Percentiles rank a stretch among this genome's conserved stretches.
Conservation (phyloP, 2,113 vertebrate genomes). For the Ciconia boyciana region DNA sequence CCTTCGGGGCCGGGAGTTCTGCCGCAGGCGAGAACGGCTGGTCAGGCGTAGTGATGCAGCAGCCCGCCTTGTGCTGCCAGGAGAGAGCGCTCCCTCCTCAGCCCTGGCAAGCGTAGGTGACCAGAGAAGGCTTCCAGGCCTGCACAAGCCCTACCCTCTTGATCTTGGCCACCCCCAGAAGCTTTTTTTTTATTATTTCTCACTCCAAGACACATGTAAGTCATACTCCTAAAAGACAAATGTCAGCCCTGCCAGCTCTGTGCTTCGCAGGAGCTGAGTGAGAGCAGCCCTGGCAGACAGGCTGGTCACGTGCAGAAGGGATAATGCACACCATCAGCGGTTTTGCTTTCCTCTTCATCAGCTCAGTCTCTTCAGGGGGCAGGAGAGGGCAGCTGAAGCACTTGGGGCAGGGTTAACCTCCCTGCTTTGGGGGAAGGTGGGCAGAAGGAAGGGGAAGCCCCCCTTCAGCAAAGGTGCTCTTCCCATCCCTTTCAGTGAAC, state of each 20-base stretch:
- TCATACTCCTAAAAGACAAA: not conserved
- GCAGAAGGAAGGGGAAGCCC: too few relatives aligned
- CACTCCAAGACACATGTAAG: too few relatives aligned
- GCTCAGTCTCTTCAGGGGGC: not conserved
- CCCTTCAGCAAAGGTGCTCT: too few relatives aligned
- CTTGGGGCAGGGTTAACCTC: too few relatives aligned
- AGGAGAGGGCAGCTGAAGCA: not conserved
- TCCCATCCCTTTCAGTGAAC: too few relatives aligned
- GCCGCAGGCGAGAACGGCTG: not conserved
- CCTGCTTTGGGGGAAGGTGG: not conserved
- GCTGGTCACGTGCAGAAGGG: too few relatives aligned
- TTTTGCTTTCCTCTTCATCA: not conserved
- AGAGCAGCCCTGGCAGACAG: not conserved
- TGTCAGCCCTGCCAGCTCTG: too few relatives aligned
- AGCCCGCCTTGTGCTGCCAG: not conserved
- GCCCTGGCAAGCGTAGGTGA: not conserved
- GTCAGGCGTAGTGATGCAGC: not conserved
- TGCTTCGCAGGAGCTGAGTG: not conserved
- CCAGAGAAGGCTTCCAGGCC: not conserved
- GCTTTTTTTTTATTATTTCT: not conserved
- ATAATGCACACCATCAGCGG: too few relatives aligned
- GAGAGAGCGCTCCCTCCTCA: not conserved
- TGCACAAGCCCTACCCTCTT: not conserved
- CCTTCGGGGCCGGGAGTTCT: not conserved
- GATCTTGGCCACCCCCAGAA: too few relatives aligned